Conservation (phyloP, 2,888 invertebrate genomes). For the Xestoiulus laeticollis region DNA sequence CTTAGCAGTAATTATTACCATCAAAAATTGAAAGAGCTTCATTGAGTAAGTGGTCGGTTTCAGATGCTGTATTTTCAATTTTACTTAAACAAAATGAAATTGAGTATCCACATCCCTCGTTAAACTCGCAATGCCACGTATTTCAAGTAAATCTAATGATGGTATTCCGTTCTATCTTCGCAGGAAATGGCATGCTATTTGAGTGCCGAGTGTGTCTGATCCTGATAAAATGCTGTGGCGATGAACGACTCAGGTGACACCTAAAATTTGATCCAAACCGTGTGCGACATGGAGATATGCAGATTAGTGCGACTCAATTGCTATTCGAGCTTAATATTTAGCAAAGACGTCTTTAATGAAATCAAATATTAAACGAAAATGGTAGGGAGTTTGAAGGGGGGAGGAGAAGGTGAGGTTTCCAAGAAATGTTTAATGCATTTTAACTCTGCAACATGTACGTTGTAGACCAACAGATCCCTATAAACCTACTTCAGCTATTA, state of each 20-base stretch:
- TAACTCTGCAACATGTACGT: background rate
- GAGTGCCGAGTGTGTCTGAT: conserved; percentile 48
- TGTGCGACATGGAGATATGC: conserved; percentile 28
- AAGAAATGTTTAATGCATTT: conserved; percentile 40
- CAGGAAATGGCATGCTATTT: background rate
- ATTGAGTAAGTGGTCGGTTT: too few species aligned
- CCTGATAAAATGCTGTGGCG: conserved; percentile 45
- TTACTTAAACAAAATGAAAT: background rate
- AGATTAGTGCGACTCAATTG: conserved; percentile 8
- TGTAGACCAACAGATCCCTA: background rate
- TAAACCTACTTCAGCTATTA: conserved; percentile 33
- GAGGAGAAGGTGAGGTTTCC: conserved; percentile 21
- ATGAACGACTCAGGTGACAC: conserved; percentile 30
- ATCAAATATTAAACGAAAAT: conserved; percentile 41
- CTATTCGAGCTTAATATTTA: conserved; percentile 39
- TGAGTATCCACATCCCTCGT: background rate
- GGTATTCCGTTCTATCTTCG: background rate
- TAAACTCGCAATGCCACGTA: background rate
- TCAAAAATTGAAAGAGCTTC: too few species aligned
- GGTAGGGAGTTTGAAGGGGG: background rate
- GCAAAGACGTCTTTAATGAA: conserved; percentile 36
- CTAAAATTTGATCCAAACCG: conserved; percentile 12
- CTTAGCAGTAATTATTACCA: too few species aligned
- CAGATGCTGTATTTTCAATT: too few species aligned
- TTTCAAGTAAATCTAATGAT: conserved; percentile 6